Base-by-base conservation (phyloP, 1,140 invertebrate species). In the Drosophila tsacasi region DNA sequence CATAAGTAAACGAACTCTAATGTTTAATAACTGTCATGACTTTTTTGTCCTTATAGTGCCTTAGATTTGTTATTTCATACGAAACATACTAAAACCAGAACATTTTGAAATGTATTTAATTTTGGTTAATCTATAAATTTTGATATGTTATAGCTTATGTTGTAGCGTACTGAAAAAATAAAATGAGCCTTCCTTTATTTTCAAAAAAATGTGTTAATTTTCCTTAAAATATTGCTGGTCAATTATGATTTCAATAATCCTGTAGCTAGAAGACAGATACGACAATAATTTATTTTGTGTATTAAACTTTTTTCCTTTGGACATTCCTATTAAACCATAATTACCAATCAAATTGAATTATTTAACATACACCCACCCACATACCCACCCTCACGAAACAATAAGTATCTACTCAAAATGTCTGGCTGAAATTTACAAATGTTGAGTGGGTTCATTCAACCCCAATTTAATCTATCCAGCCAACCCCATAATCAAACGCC, bases 381-480 rank as follows among this genome's bases (percentile, higher is more conserved):
- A 21, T 21, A 54, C 12, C 30, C n/a, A 61, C 68, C 76, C 44
- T 12, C 35, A 44, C 49, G 42, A 21, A 61, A 65, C 66, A 85
- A 81, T 32, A 37, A 64, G 77, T 85, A 61, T 73, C 65, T 59
- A 58, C 44, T 64, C 57, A 72, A 87, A 74, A 89, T 87, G 81
- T 78, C 84, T 81, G 57, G 37, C 69, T 83, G 79, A 81, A 82
- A 87, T 81, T 75, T 75, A 50, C 68, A 67, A 87, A 84, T 89
- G 83, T 89, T 75, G 40, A 71, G 68, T 54, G 71, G 61, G 47
- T 52, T 59, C 52, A 67, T 50, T 44, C 77, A 71, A 81, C 57
- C 69, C 71, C 59, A 35, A 35, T 52, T 76, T 40, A 27, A 42
- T 30, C 27, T n/a, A 10, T 17, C 23, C 23, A n/a, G 46, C 37